These are phyloP conservation scores for Chydorus sphaericus DNA, from an alignment of 2,888 invertebrate genomes.

Conservation along the genomic window DNA sequence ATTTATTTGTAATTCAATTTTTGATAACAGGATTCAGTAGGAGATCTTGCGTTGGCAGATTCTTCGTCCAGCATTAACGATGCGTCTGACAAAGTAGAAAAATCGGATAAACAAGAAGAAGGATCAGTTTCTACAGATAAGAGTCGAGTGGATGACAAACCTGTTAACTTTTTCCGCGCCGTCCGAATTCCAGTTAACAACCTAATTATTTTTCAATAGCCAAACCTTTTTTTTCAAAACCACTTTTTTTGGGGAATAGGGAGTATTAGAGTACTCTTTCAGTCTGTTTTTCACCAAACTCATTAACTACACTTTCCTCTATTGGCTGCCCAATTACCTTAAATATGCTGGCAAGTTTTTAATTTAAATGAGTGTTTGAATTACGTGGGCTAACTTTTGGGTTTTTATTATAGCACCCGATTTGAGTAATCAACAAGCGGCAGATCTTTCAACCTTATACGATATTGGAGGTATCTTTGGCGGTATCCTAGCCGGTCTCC, in stretches of 20 bases:
- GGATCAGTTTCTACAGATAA: too few relatives aligned
- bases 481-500: conserved; percentile 69
- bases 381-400: not conserved
- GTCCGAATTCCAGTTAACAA: conserved; percentile 55
- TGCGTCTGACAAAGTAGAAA: not conserved
- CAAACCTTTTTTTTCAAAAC: not conserved
- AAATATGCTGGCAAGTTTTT: not conserved
- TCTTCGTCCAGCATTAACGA: not conserved
- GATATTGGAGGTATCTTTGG: conserved; percentile 84
- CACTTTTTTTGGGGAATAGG: conserved; percentile 31
- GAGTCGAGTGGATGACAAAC: conserved; percentile 26
- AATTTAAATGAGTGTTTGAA: not conserved
- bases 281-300: conserved; percentile 91
- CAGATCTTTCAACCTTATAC: conserved; percentile 63
- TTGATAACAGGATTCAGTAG: not conserved
- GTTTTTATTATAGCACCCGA: too few relatives aligned
- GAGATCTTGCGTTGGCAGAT: not conserved
- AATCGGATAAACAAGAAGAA: not conserved
- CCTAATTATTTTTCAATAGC: not conserved
- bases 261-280: conserved; percentile 81
- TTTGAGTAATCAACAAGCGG: conserved; percentile 51
- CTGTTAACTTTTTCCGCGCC: conserved; percentile 63
- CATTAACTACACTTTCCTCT: conserved; percentile 91
- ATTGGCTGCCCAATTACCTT: conserved; percentile 66
- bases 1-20: not conserved